Conservation (phyloP, 2,113 vertebrate species). For the Orientallactaga bullata region DNA sequence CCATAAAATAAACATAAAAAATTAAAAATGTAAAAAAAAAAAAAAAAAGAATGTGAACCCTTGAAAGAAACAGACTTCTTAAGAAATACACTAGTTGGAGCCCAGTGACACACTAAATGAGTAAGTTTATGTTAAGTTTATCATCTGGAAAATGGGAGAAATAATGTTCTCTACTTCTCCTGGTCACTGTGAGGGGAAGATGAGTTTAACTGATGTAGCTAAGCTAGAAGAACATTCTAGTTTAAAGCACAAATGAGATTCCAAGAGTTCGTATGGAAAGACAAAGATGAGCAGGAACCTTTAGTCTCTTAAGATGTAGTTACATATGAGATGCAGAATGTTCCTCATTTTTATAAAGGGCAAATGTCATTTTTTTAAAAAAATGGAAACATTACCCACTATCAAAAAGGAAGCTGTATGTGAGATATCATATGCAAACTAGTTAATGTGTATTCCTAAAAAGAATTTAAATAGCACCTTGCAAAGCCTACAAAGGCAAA, state of each 20-base stretch:
- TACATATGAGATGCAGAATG: background rate
- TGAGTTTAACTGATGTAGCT: conserved; percentile 34
- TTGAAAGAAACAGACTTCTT: background rate
- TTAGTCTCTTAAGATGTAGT: conserved; percentile 33
- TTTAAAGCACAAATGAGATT: background rate
- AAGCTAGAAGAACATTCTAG: background rate
- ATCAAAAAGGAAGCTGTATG: background rate
- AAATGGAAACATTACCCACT: conserved; percentile 12
- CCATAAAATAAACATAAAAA: background rate
- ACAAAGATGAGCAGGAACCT: background rate
- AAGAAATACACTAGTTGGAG: background rate
- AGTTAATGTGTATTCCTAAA: conserved; percentile 5
- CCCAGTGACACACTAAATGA: background rate
- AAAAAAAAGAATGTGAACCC: no score
- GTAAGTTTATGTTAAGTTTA: background rate
- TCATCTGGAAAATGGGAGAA: background rate
- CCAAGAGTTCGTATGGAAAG: background rate
- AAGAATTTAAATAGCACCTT: conserved; percentile 19
- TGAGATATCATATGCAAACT: background rate
- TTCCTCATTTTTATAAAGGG: background rate
- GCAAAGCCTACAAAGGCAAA: background rate
- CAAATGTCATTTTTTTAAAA: conserved; percentile 38
- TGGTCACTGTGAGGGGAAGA: background rate
- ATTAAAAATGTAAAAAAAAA: background rate
- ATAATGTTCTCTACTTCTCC: background rate